Base-by-base conservation (phyloP, 2,797 vertebrate species). In the Sylvilagus floridanus region DNA sequence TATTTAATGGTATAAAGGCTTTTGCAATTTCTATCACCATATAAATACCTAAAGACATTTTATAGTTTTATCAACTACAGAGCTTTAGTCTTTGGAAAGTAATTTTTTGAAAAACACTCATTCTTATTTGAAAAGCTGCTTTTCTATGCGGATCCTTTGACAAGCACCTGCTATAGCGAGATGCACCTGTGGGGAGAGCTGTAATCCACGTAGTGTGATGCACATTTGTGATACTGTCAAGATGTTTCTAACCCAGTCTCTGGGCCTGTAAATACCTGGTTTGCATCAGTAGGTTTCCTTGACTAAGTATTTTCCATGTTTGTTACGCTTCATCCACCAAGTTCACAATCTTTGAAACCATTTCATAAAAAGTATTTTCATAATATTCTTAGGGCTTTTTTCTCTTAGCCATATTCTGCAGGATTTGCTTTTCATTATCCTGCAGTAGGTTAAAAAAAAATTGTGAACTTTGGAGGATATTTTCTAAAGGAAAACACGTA, bases 71-170 rank as follows among this genome's bases (percentile, higher is more conserved):
- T 95, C 69, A 52, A 47, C 95, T 94, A 73, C 65, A 85, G 83
- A 95, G 16, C 87, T 97, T 96, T 97, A 91, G 95, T 94, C 96
- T 97, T 97, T 96, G 66, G 89, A 89, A 96, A 96, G 77, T 84
- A 84, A 95, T 94, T 96, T 57, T 97, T 89, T 97, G 94, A 90
- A 97, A 97, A 96, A 95, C 57, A 37, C 87, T 62, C 69, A 81
- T 96, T 96, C 69, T 92, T 95, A 76, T 62, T 95, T 94, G 88
- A 75, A 93, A 96, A 95, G 78, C 93, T 95, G 81, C 76, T 96
- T 96, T 97, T 94, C 84, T 92, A 94, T 42, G 54, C 79, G 7
- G 93, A 82, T 94, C 32, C 82, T 90, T 92, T 95, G 86, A 96
- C 75, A 92, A 83, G 30, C 72, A 65, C 79, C 66, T 97, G 21